A percentile compares a stretch with the other conserved stretches of the same genome.
These are phyloP conservation scores for Mesopsocus fuscifrons DNA, from an alignment of 2,888 invertebrate genomes.

Conservation along the genomic window DNA sequence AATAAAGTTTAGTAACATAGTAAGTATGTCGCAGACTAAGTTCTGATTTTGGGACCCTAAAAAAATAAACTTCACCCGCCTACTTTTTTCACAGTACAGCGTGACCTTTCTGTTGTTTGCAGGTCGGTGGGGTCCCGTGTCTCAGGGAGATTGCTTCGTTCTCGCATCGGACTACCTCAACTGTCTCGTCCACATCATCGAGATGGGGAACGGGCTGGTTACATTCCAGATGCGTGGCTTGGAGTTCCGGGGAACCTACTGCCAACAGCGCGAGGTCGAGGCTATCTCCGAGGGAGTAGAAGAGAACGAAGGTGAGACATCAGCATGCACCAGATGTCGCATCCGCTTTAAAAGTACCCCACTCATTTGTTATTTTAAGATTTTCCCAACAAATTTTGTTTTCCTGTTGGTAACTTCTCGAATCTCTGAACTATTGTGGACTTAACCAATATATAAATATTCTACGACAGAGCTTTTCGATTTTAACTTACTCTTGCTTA, in stretches of 20 bases:
- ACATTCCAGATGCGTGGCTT: slow-evolving; percentile 96
- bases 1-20: too few relatives aligned
- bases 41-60: too few relatives aligned
- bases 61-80: too few relatives aligned
- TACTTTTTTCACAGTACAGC: too few relatives aligned
- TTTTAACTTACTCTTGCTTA: slow-evolving; percentile 10
- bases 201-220: slow-evolving; percentile 92
- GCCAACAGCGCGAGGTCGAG: slow-evolving; percentile 96
- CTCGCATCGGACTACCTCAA: slow-evolving; percentile 96
- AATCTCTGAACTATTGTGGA: too few relatives aligned
- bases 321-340: too few relatives aligned
- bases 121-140: slow-evolving; percentile 86
- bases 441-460: too few relatives aligned
- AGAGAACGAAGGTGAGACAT: slow-evolving; percentile 79
- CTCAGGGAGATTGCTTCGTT: slow-evolving; percentile 95
- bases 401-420: too few relatives aligned
- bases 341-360: too few relatives aligned
- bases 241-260: slow-evolving; percentile 97
- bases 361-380: too few relatives aligned
- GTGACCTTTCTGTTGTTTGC: slow-evolving; percentile 11
- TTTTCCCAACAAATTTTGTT: too few relatives aligned
- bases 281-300: slow-evolving; percentile 96
- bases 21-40: too few relatives aligned
- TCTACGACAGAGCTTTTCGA: slow-evolving; percentile 17
- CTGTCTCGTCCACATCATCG: slow-evolving; percentile 93